phyloP scores from a whole-genome alignment of 2,888 invertebrate species.

The Nymphalis polychloros region DNA sequence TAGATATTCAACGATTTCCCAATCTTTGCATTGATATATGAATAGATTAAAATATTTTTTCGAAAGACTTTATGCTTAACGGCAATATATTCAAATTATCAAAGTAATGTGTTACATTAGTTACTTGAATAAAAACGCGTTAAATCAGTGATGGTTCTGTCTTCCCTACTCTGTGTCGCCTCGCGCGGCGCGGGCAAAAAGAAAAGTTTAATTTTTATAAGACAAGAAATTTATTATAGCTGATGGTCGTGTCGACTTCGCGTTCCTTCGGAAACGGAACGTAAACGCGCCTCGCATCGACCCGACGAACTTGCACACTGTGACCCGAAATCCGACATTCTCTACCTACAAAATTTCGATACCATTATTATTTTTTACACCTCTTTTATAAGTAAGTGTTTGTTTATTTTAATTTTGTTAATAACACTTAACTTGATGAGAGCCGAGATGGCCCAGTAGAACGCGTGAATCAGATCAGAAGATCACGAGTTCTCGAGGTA shows the following conservation, averaged over 20 bases:
- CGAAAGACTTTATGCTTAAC: too few species aligned
- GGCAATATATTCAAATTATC: too few species aligned
- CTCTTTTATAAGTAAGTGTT: too few species aligned
- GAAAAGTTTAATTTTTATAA: slow-evolving; percentile 81
- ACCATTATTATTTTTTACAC: background rate
- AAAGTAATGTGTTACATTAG: too few species aligned
- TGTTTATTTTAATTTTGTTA: too few species aligned
- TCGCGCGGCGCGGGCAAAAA: slow-evolving; percentile 72
- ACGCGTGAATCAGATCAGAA: too few species aligned
- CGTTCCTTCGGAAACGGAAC: slow-evolving; percentile 76
- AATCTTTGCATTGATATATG: too few species aligned
- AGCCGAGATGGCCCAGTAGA: too few species aligned
- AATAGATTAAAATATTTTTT: too few species aligned
- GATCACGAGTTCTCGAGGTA: too few species aligned
- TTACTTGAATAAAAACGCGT: background rate
- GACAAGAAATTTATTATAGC: slow-evolving; percentile 80
- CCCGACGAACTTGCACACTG: slow-evolving; percentile 39
- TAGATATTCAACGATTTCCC: too few species aligned
- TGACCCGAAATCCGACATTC: slow-evolving; percentile 17
- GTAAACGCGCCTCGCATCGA: slow-evolving; percentile 59
- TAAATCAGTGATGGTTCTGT: slow-evolving; percentile 38
- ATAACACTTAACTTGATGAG: too few species aligned
- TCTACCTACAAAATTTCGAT: background rate
- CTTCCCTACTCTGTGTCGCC: slow-evolving; percentile 50
- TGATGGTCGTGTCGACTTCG: slow-evolving; percentile 76